A percentile compares a stretch with the other conserved stretches of the same genome.
These are phyloP conservation scores for Trichomalopsis sarcophagae DNA, from an alignment of 1,140 invertebrate genomes.

Conservation along the genomic window DNA sequence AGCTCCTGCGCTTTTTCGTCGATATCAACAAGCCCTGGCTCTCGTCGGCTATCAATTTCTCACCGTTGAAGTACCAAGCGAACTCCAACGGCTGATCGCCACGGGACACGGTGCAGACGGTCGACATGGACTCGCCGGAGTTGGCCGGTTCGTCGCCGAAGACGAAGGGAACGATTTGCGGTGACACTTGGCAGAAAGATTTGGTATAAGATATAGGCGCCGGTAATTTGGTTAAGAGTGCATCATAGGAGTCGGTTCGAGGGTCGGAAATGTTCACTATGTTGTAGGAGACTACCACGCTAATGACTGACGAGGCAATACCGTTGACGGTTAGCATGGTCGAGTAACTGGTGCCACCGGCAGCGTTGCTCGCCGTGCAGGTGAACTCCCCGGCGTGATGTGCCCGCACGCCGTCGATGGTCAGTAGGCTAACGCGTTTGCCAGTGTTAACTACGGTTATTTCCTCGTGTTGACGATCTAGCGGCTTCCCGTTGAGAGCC, in stretches of 20 bases:
- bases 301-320: slow-evolving; percentile 34
- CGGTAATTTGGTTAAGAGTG: not conserved
- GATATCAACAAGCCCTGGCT: slow-evolving; percentile 73
- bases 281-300: not conserved
- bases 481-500: slow-evolving; percentile 49
- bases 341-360: slow-evolving; percentile 66
- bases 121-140: slow-evolving; percentile 81
- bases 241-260: not conserved
- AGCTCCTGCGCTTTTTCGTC: slow-evolving; percentile 75
- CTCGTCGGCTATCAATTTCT: slow-evolving; percentile 59
- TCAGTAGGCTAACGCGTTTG: slow-evolving; percentile 53
- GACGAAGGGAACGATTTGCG: slow-evolving; percentile 79
- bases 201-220: not conserved
- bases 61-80: slow-evolving; percentile 80
- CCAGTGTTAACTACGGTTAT: slow-evolving; percentile 50
- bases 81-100: slow-evolving; percentile 85
- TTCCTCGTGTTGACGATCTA: slow-evolving; percentile 42
- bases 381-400: slow-evolving; percentile 66
- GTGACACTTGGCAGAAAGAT: slow-evolving; percentile 74
- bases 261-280: not conserved
- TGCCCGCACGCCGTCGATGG: slow-evolving; percentile 58
- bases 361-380: slow-evolving; percentile 67
- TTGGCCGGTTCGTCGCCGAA: slow-evolving; percentile 81
- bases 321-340: slow-evolving; percentile 64
- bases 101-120: slow-evolving; percentile 83